Conservation (phyloP, 2,113 vertebrate genomes). For the Microcebus ravelobensis region DNA sequence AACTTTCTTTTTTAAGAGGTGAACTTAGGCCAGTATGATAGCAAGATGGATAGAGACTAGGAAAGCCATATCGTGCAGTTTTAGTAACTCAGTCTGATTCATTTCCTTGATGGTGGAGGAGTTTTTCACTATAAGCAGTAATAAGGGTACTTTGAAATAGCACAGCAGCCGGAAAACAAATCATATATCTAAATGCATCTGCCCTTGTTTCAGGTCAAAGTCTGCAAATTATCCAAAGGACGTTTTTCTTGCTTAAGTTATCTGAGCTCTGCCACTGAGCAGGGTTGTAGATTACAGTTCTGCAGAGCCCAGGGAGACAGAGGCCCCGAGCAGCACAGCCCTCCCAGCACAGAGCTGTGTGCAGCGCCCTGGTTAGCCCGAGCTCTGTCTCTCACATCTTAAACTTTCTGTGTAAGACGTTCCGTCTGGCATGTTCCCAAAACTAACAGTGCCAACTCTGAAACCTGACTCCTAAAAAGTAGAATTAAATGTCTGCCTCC, state of each 20-base stretch:
- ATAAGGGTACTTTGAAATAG: constrained; percentile 63
- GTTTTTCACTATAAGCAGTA: constrained; percentile 24
- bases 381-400: background rate
- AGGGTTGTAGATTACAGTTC: background rate
- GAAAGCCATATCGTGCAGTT: background rate
- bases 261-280: background rate
- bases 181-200: constrained; percentile 72
- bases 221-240: constrained; percentile 65
- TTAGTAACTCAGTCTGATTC: constrained; percentile 45
- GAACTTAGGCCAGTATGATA: background rate
- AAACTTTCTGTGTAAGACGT: background rate
- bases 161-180: constrained; percentile 64
- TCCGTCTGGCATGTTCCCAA: background rate
- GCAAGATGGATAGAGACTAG: constrained; percentile 22
- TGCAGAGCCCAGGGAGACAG: background rate
- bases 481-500: background rate
- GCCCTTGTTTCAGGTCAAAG: constrained; percentile 70
- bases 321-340: fast-evolving
- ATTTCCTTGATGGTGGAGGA: constrained; percentile 41
- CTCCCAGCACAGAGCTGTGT: background rate
- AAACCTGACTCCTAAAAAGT: background rate
- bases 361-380: fast-evolving
- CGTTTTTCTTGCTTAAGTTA: constrained; percentile 66
- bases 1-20: constrained; percentile 42
- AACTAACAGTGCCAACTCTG: background rate